Percentiles rank a stretch among this genome's conserved stretches.
Conservation (phyloP, 1,140 invertebrate genomes). For the Chrysomallon squamiferum region DNA sequence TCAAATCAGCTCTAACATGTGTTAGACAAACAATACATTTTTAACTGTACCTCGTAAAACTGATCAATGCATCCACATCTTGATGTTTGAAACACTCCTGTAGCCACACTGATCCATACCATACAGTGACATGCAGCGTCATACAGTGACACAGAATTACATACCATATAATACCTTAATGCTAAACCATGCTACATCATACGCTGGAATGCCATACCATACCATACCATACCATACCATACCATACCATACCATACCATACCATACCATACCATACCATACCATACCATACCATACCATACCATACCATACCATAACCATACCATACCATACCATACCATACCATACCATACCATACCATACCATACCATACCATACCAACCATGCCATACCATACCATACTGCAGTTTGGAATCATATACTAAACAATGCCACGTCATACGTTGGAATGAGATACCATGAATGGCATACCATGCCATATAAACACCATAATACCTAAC, state of each 20-base stretch:
- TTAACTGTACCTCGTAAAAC: too few relatives aligned
- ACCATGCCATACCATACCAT: constrained; percentile 37
- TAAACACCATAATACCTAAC: too few relatives aligned
- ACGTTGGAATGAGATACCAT: constrained; percentile 32
- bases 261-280: constrained; percentile 36
- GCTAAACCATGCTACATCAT: constrained; percentile 24
- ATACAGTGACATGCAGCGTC: too few relatives aligned
- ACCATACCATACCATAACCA: constrained; percentile 34
- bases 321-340: constrained; percentile 33
- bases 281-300: constrained; percentile 38
- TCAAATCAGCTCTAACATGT: too few relatives aligned
- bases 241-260: constrained; percentile 37
- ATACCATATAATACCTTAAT: constrained; percentile 21
- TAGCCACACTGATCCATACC: too few relatives aligned
- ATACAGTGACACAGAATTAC: too few relatives aligned
- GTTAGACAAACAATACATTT: too few relatives aligned
- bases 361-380: constrained; percentile 37
- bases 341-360: constrained; percentile 39
- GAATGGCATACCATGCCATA: constrained; percentile 28
- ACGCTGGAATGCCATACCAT: constrained; percentile 20
- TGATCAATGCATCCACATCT: too few relatives aligned
- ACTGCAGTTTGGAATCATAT: constrained; percentile 30
- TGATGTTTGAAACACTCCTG: too few relatives aligned
- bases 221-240: constrained; percentile 39
- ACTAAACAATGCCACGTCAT: constrained; percentile 34